phyloP scores from a whole-genome alignment of 2,113 vertebrate species.

The Pimephales promelas region DNA sequence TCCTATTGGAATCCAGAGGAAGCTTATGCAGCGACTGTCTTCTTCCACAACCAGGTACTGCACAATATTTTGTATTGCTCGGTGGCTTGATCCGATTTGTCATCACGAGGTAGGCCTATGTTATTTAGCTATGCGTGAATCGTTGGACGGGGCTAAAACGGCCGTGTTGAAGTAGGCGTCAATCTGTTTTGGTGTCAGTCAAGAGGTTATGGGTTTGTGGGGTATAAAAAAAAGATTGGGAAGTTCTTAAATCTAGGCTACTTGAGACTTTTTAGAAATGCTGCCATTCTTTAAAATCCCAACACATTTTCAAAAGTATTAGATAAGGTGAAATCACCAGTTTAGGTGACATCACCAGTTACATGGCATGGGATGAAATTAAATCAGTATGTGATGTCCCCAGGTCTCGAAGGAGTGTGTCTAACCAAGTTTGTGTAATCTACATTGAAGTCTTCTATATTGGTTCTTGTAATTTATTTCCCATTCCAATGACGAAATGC shows the following conservation, averaged over 20 bases:
- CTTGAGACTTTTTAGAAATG: not conserved
- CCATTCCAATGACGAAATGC: not conserved
- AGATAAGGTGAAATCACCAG: not conserved
- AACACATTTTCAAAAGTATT: not conserved
- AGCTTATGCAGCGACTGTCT: too few relatives aligned
- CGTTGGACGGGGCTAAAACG: too few relatives aligned
- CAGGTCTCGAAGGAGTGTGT: not conserved
- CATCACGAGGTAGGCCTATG: too few relatives aligned
- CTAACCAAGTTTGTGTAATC: not conserved
- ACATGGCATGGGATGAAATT: not conserved
- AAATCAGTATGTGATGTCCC: conserved; percentile 16
- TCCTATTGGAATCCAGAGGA: too few relatives aligned
- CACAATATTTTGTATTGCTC: too few relatives aligned
- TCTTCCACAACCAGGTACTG: too few relatives aligned
- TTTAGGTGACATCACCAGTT: conserved; percentile 8
- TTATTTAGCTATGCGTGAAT: too few relatives aligned
- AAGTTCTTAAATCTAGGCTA: too few relatives aligned
- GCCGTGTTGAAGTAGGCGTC: too few relatives aligned
- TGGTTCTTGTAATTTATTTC: not conserved
- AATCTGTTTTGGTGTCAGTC: too few relatives aligned
- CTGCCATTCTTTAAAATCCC: not conserved
- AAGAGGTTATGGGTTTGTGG: too few relatives aligned
- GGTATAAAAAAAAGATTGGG: not conserved
- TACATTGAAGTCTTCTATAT: not conserved
- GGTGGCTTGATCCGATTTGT: too few relatives aligned